Percentiles rank a stretch among this genome's conserved stretches.
Conservation (phyloP, 2,888 invertebrate genomes). For the Automeris io region DNA sequence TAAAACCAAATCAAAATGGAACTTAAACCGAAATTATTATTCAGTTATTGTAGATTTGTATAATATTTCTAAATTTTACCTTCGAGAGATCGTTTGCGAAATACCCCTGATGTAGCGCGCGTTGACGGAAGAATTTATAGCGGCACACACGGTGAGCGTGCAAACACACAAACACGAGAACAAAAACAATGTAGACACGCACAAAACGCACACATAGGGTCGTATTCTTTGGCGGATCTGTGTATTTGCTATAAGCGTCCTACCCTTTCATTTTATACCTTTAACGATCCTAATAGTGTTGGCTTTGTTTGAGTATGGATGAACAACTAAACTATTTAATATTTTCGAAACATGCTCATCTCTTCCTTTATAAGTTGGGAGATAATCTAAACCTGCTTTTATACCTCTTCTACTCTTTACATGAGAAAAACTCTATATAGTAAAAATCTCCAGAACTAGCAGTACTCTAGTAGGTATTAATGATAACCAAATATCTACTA, state of each 20-base stretch:
- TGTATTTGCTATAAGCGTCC: constrained; percentile 73
- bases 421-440: constrained; percentile 46
- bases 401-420: constrained; percentile 45
- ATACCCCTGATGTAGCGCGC: constrained; percentile 86
- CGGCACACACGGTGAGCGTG: constrained; percentile 77
- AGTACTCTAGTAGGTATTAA: constrained; percentile 38
- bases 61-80: constrained; percentile 82
- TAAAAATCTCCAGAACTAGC: constrained; percentile 36
- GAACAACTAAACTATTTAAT: constrained; percentile 48
- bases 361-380: constrained; percentile 58
- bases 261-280: constrained; percentile 18
- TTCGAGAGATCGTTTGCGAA: constrained; percentile 98
- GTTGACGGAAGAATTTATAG: constrained; percentile 70
- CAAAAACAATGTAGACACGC: constrained; percentile 77
- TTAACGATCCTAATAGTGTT: constrained; percentile 18
- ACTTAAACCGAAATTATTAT: constrained; percentile 59
- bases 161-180: constrained; percentile 78
- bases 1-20: constrained; percentile 46
- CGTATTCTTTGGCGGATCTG: constrained; percentile 60
- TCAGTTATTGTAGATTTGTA: constrained; percentile 50
- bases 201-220: constrained; percentile 73
- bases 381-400: constrained; percentile 41
- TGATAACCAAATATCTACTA: constrained; percentile 45
- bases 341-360: constrained; percentile 60
- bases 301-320: constrained; percentile 19